Evolutionary conservation across 2,888 invertebrate genomes (phyloP).

Genomic region (Drosophila niveifrons): DNA sequence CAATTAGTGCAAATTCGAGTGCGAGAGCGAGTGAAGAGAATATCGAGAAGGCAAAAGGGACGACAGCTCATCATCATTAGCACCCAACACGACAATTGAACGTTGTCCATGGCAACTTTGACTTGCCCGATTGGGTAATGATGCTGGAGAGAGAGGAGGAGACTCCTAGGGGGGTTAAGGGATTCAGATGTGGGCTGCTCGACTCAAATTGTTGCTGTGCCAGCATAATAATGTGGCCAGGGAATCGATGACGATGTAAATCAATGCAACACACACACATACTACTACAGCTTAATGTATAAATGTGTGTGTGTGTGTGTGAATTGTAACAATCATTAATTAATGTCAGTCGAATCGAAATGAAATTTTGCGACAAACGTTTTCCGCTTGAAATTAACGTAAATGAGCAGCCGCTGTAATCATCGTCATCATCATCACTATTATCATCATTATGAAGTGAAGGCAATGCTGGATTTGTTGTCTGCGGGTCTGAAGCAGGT

Average conservation of each 20-base stretch:
- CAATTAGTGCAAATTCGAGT: conserved; percentile 65
- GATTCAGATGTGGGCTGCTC: conserved; percentile 12
- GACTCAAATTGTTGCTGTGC: conserved; percentile 65
- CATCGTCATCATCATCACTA: conserved; percentile 23
- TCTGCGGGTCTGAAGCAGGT: conserved; percentile 56
- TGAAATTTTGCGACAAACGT: conserved; percentile 79
- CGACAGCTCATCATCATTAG: conserved; percentile 65
- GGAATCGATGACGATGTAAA: conserved; percentile 70
- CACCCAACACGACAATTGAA: conserved; percentile 61
- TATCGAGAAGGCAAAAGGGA: conserved; percentile 40
- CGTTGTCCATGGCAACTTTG: conserved; percentile 47
- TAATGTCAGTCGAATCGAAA: conserved; percentile 79
- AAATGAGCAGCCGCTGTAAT: conserved; percentile 63
- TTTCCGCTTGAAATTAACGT: conserved; percentile 76
- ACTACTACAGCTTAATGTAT: conserved; percentile 11
- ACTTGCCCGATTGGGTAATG: neutral
- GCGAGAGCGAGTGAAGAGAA: conserved; percentile 9
- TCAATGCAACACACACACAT: conserved; percentile 61
- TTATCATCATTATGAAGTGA: conserved; percentile 18
- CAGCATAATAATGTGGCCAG: conserved; percentile 74
- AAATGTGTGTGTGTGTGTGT: conserved; percentile 43
- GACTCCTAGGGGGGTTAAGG: neutral
- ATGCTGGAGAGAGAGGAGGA: conserved; percentile 1
- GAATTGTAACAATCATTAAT: conserved; percentile 78
- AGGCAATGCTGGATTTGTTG: conserved; percentile 9